Conservation (phyloP, 1,140 invertebrate genomes). For the Leptestheria dahalacensis region DNA sequence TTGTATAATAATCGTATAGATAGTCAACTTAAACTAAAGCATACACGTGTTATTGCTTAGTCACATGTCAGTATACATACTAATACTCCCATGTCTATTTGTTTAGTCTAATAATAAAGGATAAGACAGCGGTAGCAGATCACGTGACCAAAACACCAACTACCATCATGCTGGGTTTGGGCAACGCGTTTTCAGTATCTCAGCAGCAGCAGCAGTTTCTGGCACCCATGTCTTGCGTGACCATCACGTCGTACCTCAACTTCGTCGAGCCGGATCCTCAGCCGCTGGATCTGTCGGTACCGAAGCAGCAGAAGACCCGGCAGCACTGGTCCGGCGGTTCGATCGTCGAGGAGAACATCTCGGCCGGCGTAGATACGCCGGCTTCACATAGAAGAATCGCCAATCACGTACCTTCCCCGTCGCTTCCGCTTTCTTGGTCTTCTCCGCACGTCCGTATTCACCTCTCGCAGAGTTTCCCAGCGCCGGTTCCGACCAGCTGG, state of each 20-base stretch:
- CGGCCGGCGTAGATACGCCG: not conserved
- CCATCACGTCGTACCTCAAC: not conserved
- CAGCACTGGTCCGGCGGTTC: slow-evolving; percentile 9
- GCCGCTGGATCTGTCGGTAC: slow-evolving; percentile 4
- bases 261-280: not conserved
- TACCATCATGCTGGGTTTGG: not conserved
- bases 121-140: not conserved
- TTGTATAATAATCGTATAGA: too few relatives aligned
- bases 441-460: not conserved
- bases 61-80: too few relatives aligned
- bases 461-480: not conserved
- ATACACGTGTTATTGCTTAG: too few relatives aligned
- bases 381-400: not conserved
- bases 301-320: not conserved
- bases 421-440: not conserved
- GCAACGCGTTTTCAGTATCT: not conserved
- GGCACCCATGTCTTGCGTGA: not conserved
- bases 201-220: too few relatives aligned
- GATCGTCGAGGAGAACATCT: not conserved
- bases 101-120: not conserved
- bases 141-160: not conserved
- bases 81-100: not conserved
- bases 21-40: too few relatives aligned
- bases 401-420: not conserved
- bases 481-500: too few relatives aligned